phyloP scores from a whole-genome alignment of 2,797 vertebrate species.

The Hemitrygon akajei region DNA sequence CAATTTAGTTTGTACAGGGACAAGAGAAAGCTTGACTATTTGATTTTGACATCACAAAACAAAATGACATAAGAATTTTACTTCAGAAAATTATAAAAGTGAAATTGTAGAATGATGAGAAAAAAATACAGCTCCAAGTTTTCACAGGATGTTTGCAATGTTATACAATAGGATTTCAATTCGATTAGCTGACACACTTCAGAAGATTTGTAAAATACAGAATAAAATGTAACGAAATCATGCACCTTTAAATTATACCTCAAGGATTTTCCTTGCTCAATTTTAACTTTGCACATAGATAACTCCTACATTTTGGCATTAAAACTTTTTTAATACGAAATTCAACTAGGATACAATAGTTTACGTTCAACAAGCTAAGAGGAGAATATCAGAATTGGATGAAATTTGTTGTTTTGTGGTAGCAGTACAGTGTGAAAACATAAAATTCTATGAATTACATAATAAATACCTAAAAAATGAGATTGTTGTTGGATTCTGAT shows the following conservation, averaged over 20 bases:
- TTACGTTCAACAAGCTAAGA: background rate
- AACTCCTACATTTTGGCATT: background rate
- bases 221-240: background rate
- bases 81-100: background rate
- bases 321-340: background rate
- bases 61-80: background rate
- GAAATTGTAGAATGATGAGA: background rate
- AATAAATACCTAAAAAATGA: too few relatives aligned
- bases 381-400: too few relatives aligned
- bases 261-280: background rate
- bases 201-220: background rate
- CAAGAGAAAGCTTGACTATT: background rate
- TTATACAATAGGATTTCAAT: background rate
- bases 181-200: background rate
- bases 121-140: background rate
- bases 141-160: background rate
- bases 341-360: background rate
- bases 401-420: too few relatives aligned
- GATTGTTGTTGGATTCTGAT: too few relatives aligned
- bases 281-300: background rate
- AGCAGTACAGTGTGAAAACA: too few relatives aligned
- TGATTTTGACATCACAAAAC: background rate
- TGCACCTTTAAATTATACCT: background rate
- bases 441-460: too few relatives aligned
- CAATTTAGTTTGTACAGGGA: background rate